Base-by-base conservation (phyloP, 2,113 vertebrate genomes). In the Hucho hucho region DNA sequence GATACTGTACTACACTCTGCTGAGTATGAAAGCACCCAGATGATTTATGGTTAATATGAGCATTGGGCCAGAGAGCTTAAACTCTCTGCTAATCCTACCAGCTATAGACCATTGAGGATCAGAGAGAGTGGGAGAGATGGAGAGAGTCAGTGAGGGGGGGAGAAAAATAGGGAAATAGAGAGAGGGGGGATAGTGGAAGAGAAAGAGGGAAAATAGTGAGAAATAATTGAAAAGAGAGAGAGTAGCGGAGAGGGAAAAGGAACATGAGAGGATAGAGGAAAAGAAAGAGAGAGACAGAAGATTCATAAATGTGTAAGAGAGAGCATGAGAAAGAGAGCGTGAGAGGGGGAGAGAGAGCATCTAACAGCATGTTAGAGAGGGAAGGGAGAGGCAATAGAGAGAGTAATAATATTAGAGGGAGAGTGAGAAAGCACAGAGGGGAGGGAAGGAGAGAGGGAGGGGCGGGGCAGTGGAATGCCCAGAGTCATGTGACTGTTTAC, bases 401-500 rank as follows among this genome's bases (percentile, higher is more conserved):
- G 4, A 43, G 37, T 43, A 43, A 43, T 43, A 61, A 61, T 22
- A 56, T 56, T 56, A 61, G 58, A 61, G 25, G 66, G 13, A 58
- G 26, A 58, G 49, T 1, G 32, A 58, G 49, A 58, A 37, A 73
- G 56, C 53, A 61, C 53, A 64, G 18, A 75, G 74, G 25, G 32
- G 64, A 64, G 37, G 37, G 1, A 68, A 22, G 32, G 7, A 73
- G 73, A 43, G 66, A 5, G 22, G 59, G 32, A 70, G 63, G 69
- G 75, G 49, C 70, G 75, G 75, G 67, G 58, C 77, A 73, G 20
- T 73, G 84, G 79, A 89, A 87, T 86, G 74, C 72, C 65, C 63
- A 20, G 69, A 46, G 82, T 87, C 91, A 89, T 84, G 86, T 93
- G 91, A 93, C 85, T 70, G 58, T 28, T 79, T 16, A 13, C 83